These are phyloP conservation scores for Cinclus cinclus DNA, from an alignment of 2,113 vertebrate genomes.

Conservation along the genomic window DNA sequence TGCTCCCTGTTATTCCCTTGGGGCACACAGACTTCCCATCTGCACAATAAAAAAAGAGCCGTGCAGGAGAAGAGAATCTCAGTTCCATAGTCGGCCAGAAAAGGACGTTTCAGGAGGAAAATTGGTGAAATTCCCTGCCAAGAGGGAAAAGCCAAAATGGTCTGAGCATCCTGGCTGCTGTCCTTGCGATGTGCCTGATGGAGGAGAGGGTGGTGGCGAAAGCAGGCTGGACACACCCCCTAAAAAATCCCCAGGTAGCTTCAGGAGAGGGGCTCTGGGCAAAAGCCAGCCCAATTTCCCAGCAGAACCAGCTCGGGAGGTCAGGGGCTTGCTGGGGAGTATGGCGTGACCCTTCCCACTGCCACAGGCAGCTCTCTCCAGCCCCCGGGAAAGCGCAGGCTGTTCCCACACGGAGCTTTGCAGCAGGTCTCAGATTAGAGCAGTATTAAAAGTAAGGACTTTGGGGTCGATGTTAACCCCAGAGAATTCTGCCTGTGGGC, in stretches of 20 bases:
- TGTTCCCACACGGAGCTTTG: not conserved
- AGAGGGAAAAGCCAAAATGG: not conserved
- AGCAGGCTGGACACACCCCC: not conserved
- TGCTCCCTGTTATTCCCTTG: not conserved
- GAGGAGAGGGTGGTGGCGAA: not conserved
- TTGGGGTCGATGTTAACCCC: not conserved
- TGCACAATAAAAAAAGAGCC: not conserved
- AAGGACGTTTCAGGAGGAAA: rapidly evolving
- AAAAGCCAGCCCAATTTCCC: not conserved
- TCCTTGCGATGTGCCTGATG: not conserved
- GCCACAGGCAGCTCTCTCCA: not conserved
- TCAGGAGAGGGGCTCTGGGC: not conserved
- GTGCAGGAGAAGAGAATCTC: not conserved
- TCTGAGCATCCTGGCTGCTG: rapidly evolving
- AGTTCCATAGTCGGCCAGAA: rapidly evolving
- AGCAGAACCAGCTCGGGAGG: not conserved
- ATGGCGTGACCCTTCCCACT: rapidly evolving
- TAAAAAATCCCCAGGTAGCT: not conserved
- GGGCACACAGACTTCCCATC: not conserved
- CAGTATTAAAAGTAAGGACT: not conserved
- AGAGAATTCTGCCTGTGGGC: not conserved
- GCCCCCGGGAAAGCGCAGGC: not conserved
- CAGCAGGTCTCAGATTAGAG: not conserved
- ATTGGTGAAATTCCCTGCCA: not conserved
- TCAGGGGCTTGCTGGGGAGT: not conserved